Base-by-base conservation (phyloP, 2,797 vertebrate genomes). In the Catamblyrhynchus diadema region DNA sequence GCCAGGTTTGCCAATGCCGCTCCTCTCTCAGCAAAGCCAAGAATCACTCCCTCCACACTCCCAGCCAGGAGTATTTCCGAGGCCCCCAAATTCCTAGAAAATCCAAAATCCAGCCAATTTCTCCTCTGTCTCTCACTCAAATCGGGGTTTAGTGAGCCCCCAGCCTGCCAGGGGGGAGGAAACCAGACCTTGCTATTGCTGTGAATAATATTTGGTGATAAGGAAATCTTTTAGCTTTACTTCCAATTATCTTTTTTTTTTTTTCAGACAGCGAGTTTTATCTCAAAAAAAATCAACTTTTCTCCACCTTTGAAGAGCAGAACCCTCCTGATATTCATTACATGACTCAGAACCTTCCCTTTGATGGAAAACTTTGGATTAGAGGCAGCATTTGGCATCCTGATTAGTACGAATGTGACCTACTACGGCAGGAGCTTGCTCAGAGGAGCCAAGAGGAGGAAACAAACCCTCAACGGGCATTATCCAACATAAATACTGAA, bases 281-380 rank as follows among this genome's bases (percentile, higher is more conserved):
- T 96, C 95, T 93, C 56, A 35, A 73, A 93, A 79, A 78, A 61
- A 81, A 96, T 86, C 93, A 89, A 72, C 19, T 8, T 73, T 96
- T 82, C 82, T 61, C 35, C 4, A 18, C 82, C 88, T 97, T 95
- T 97, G 91, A 97, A 94, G 91, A 87, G 91, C 84, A 90, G 91
- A 88, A 77, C 65, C 81, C 66, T 95, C 88, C 92, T 91, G 96
- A 96, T 94, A 92, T 80, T 88, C 93, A 97, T 96, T 97, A 96
- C 93, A 83, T 79, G 88, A 81, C 93, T 96, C 86, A 41, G 87
- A 70, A 72, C 90, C 66, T 91, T 94, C 27, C 32, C 82, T 95
- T 93, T 91, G 90, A 94, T 86, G 89, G 62, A 75, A 95, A 84
- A 88, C 86, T 71, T 87, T 23, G 80, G 54, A 91, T 94, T 88